Percentiles rank a stretch among this genome's conserved stretches.
Evolutionary conservation across 2,888 invertebrate species (phyloP).

Genomic region (Tinea pellionella): DNA sequence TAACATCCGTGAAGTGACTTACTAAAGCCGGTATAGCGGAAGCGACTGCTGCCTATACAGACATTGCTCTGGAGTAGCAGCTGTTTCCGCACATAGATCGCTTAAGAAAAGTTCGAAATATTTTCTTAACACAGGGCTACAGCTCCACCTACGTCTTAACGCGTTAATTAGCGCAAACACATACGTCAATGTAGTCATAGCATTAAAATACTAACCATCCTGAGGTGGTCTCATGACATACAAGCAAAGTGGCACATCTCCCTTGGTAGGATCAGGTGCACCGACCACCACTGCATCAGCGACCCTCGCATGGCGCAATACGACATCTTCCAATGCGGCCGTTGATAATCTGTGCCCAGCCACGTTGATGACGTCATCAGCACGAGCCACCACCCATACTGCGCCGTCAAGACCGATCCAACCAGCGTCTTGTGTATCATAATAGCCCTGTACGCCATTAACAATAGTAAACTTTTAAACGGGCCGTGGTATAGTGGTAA

Average conservation of each 20-base stretch:
- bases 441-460: conserved; percentile 74
- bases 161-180: too few species aligned
- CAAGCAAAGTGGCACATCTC: conserved; percentile 89
- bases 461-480: neutral
- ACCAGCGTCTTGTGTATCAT: conserved; percentile 96
- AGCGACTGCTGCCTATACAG: too few species aligned
- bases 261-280: conserved; percentile 89
- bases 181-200: too few species aligned
- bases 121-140: too few species aligned
- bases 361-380: conserved; percentile 96
- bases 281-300: conserved; percentile 91
- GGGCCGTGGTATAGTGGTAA: too few species aligned
- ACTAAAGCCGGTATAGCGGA: too few species aligned
- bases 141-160: too few species aligned
- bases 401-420: conserved; percentile 86
- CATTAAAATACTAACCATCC: conserved; percentile 48
- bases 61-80: too few species aligned
- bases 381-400: conserved; percentile 89
- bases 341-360: conserved; percentile 93
- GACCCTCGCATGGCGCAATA: conserved; percentile 85
- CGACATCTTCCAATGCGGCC: conserved; percentile 89
- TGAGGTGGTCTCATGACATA: conserved; percentile 78
- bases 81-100: too few species aligned
- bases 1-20: too few species aligned
- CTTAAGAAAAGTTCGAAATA: too few species aligned